Percentiles rank a stretch among this genome's conserved stretches.
phyloP scores from a whole-genome alignment of 2,113 vertebrate genomes.

The Clarias batrachus region DNA sequence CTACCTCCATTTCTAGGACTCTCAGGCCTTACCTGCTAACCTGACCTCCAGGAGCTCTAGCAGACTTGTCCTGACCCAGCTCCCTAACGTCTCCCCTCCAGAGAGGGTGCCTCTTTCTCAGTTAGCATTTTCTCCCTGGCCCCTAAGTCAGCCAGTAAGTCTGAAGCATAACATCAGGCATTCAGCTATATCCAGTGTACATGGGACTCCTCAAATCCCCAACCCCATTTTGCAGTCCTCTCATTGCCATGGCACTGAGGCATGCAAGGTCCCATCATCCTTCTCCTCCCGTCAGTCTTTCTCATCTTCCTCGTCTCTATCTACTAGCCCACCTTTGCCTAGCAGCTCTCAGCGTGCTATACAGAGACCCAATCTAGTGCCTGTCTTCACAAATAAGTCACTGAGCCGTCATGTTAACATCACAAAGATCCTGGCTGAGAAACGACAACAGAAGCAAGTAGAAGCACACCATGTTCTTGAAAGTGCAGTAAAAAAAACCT shows the following conservation, averaged over 20 bases:
- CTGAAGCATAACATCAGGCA: conserved; percentile 13
- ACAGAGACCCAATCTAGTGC: conserved; percentile 67
- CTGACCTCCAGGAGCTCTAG: conserved; percentile 62
- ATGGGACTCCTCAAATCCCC: not conserved
- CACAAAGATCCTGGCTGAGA: conserved; percentile 54
- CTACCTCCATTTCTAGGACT: conserved; percentile 64
- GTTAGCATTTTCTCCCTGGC: conserved; percentile 8
- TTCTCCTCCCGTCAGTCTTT: not conserved
- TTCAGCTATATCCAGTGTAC: not conserved
- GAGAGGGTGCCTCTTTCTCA: not conserved
- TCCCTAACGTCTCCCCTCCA: conserved; percentile 42
- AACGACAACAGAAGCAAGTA: conserved; percentile 46
- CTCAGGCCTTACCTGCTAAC: conserved; percentile 63
- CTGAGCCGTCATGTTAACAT: conserved; percentile 58
- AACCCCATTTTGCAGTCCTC: conserved; percentile 9
- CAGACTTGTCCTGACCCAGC: conserved; percentile 60
- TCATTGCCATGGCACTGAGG: not conserved
- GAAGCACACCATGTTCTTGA: conserved; percentile 25
- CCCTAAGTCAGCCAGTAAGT: conserved; percentile 41
- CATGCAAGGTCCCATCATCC: not conserved
- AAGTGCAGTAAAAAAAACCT: conserved; percentile 10
- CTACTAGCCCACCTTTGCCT: not conserved
- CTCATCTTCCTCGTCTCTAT: conserved; percentile 28
- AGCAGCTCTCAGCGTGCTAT: conserved; percentile 16
- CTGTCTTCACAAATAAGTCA: conserved; percentile 75